phyloP scores from a whole-genome alignment of 2,888 invertebrate species.

The Sturmia bella region DNA sequence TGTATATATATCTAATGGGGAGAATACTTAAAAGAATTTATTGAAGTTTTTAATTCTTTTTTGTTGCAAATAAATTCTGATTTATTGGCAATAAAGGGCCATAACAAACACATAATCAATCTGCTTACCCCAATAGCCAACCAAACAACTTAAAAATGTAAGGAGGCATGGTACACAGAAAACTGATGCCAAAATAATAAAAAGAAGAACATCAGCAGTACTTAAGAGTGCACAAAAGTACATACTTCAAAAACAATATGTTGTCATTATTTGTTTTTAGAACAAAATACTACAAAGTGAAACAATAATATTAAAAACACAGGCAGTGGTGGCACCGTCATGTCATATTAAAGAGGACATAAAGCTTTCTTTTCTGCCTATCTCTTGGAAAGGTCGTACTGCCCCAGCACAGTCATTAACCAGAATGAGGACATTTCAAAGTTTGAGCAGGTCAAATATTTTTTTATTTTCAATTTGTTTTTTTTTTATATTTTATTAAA shows the following conservation, averaged over 20 bases:
- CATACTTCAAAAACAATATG: conserved; percentile 71
- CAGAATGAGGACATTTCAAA: conserved; percentile 49
- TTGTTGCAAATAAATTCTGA: conserved; percentile 82
- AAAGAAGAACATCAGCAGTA: conserved; percentile 21
- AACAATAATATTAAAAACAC: conserved; percentile 35
- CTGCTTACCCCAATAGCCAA: conserved; percentile 40
- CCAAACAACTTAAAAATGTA: conserved; percentile 1
- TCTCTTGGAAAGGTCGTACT: too few relatives aligned
- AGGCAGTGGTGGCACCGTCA: conserved; percentile 15
- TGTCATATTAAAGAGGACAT: conserved; percentile 23
- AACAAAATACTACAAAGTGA: conserved; percentile 47
- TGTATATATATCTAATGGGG: conserved; percentile 41
- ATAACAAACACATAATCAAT: conserved; percentile 67
- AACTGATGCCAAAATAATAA: conserved; percentile 18
- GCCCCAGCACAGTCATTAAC: conserved; percentile 44
- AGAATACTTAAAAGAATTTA: conserved; percentile 80
- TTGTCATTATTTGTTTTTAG: conserved; percentile 62
- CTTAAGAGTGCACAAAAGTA: conserved; percentile 39
- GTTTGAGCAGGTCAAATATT: conserved; percentile 67
- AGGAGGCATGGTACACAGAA: background rate
- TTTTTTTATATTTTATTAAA: conserved; percentile 20
- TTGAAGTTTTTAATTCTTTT: conserved; percentile 82
- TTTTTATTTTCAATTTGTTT: conserved; percentile 48
- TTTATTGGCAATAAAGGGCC: conserved; percentile 81
- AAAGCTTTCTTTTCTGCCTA: conserved; percentile 20